These are phyloP conservation scores for Panopea generosa DNA, from an alignment of 2,888 invertebrate species.

Conservation along the genomic window DNA sequence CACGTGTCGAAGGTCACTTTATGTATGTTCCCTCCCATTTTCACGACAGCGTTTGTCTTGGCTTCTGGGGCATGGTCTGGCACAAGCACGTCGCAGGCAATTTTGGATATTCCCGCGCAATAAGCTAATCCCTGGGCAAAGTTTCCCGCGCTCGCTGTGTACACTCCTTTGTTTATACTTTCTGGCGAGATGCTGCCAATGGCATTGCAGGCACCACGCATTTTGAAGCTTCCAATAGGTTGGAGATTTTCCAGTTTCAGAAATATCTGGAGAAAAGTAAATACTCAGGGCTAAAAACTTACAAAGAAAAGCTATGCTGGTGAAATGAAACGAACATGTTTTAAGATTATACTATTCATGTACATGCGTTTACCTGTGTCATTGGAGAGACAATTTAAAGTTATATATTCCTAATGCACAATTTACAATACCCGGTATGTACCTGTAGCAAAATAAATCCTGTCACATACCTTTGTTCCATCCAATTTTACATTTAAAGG, in stretches of 20 bases:
- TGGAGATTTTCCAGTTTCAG: conserved; percentile 83
- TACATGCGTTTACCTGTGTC: too few relatives aligned
- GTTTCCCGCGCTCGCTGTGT: conserved; percentile 83
- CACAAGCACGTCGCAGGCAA: conserved; percentile 76
- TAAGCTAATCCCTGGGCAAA: conserved; percentile 82
- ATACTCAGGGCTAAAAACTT: too few relatives aligned
- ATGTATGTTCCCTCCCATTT: conserved; percentile 69
- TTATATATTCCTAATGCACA: too few relatives aligned
- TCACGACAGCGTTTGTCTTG: conserved; percentile 69
- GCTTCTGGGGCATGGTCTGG: conserved; percentile 77
- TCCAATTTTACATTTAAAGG: conserved; percentile 65
- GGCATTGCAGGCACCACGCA: conserved; percentile 80
- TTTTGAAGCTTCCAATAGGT: conserved; percentile 82
- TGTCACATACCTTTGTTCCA: conserved; percentile 39
- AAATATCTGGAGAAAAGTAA: conserved; percentile 72
- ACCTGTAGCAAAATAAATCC: too few relatives aligned
- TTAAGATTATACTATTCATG: too few relatives aligned
- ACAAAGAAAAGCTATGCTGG: too few relatives aligned
- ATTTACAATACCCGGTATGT: too few relatives aligned
- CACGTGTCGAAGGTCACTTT: conserved; percentile 78
- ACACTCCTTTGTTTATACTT: conserved; percentile 72
- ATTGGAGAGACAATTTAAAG: too few relatives aligned
- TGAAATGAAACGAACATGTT: too few relatives aligned
- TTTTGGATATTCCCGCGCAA: conserved; percentile 64
- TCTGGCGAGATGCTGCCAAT: conserved; percentile 64